Conservation (phyloP, 2,113 vertebrate species). For the Pomatorhinus ruficollis region DNA sequence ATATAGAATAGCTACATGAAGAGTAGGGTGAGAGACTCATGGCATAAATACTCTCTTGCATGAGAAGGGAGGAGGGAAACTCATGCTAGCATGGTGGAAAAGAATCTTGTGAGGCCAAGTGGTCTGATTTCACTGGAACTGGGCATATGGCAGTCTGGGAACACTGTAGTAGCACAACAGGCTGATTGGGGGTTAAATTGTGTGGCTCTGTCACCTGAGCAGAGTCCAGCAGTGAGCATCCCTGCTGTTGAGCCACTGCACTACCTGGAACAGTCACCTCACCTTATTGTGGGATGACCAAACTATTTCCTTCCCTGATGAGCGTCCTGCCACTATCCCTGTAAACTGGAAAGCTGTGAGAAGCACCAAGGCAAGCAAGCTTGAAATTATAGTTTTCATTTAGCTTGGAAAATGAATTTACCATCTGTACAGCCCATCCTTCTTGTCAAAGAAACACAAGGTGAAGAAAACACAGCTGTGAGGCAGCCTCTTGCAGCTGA, state of each 20-base stretch:
- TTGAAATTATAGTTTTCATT: conserved; percentile 13
- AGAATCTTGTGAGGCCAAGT: not conserved
- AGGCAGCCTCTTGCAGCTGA: not conserved
- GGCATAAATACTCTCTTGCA: not conserved
- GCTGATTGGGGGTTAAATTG: not conserved
- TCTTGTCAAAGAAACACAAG: not conserved
- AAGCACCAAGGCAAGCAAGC: not conserved
- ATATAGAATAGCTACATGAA: not conserved
- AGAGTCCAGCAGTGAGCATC: not conserved
- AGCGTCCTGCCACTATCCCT: not conserved
- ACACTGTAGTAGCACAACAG: not conserved
- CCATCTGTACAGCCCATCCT: not conserved
- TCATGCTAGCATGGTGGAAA: not conserved
- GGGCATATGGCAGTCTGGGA: not conserved
- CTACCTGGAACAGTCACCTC: not conserved
- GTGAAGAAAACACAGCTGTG: conserved; percentile 14
- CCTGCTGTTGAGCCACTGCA: not conserved
- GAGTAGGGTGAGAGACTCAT: not conserved
- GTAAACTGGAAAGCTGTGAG: not conserved
- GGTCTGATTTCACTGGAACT: not conserved
- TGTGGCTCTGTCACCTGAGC: not conserved
- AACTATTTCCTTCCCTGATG: not conserved
- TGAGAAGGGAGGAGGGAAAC: not conserved
- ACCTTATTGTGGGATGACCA: not conserved
- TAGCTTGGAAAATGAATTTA: not conserved